A percentile compares a stretch with the other conserved stretches of the same genome.
Evolutionary conservation across 2,888 invertebrate genomes (phyloP).

Genomic region (Selenia dentaria): DNA sequence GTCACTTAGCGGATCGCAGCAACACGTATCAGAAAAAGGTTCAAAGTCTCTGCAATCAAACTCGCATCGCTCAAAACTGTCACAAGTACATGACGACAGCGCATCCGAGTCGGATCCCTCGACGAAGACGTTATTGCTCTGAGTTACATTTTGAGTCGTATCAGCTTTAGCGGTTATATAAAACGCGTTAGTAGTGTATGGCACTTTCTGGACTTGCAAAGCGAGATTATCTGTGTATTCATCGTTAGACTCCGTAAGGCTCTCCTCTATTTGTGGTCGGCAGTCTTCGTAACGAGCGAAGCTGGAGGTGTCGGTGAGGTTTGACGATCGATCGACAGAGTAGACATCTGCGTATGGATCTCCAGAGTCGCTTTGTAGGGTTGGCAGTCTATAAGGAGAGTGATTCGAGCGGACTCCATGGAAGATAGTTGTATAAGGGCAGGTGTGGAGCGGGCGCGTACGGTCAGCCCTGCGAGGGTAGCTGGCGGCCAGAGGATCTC

Average conservation of each 20-base stretch:
- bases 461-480: constrained; percentile 82
- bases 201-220: constrained; percentile 74
- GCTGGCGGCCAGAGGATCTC: constrained; percentile 73
- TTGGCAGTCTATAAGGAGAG: constrained; percentile 59
- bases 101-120: constrained; percentile 79
- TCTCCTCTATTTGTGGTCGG: constrained; percentile 62
- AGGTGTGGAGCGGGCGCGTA: constrained; percentile 73
- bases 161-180: constrained; percentile 69
- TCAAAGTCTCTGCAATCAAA: constrained; percentile 85
- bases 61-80: constrained; percentile 83
- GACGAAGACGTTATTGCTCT: constrained; percentile 61
- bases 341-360: constrained; percentile 74
- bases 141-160: constrained; percentile 48
- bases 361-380: constrained; percentile 66
- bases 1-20: constrained; percentile 80
- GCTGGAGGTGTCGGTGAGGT: constrained; percentile 78
- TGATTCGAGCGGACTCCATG: constrained; percentile 63
- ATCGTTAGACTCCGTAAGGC: constrained; percentile 52
- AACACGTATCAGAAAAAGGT: constrained; percentile 86
- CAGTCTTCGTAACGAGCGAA: constrained; percentile 79
- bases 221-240: constrained; percentile 49
- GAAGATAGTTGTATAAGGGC: constrained; percentile 78
- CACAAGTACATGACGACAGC: constrained; percentile 82
- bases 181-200: constrained; percentile 74
- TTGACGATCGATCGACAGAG: constrained; percentile 76